These are phyloP conservation scores for Tethea ocularis DNA, from an alignment of 2,888 invertebrate genomes.

Conservation along the genomic window DNA sequence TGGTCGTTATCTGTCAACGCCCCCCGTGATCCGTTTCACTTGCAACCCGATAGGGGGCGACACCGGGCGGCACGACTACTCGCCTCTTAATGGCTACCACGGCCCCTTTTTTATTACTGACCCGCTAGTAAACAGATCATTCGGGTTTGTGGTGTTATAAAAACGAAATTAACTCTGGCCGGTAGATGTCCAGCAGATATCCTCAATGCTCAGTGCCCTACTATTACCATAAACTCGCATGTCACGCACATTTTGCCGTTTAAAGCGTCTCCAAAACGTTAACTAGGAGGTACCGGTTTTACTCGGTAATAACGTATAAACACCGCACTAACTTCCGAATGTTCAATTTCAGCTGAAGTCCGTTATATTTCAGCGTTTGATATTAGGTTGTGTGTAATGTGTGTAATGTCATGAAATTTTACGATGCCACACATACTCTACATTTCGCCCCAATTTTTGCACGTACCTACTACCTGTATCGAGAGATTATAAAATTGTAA, in stretches of 20 bases:
- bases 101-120: constrained; percentile 83
- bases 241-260: constrained; percentile 63
- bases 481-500: neutral
- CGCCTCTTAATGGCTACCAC: constrained; percentile 77
- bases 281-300: constrained; percentile 45
- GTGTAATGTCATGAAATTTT: constrained; percentile 1
- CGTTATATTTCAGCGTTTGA: neutral
- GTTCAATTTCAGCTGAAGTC: neutral
- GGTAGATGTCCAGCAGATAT: constrained; percentile 73
- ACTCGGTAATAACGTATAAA: constrained; percentile 40
- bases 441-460: constrained; percentile 13
- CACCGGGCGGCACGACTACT: constrained; percentile 68
- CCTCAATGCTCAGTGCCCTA: constrained; percentile 58
- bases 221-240: constrained; percentile 71
- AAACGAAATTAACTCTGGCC: constrained; percentile 81
- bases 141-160: constrained; percentile 84
- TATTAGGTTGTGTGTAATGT: no score
- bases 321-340: constrained; percentile 5
- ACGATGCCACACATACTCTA: constrained; percentile 7
- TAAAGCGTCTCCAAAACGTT: constrained; percentile 55
- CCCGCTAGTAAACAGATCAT: constrained; percentile 84
- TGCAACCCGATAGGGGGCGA: constrained; percentile 83
- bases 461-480: neutral
- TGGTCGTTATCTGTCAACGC: constrained; percentile 80
- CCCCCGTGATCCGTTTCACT: constrained; percentile 80